Evolutionary conservation across 2,888 invertebrate species (phyloP), one percentile per base, ranked within the genome.

Genomic region (Oegoconia quadripuncta): DNA sequence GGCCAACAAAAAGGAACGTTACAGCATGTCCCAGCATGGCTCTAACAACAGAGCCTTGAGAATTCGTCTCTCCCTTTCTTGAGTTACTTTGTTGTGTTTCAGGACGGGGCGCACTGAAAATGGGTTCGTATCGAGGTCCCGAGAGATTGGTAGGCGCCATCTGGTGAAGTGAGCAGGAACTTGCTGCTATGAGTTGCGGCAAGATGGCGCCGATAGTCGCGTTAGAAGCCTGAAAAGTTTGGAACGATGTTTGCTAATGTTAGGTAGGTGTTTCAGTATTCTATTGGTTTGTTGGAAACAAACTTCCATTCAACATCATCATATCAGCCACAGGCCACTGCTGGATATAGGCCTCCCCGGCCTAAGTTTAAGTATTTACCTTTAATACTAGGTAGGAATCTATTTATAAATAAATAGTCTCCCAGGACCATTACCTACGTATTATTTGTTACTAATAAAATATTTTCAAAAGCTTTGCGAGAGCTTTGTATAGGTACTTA

Each of bases 31-130:
- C 75, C 75, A 58, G 60, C 55, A 53, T 61, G 50, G 37, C 34
- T 46, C 47, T 50, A 67, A 71, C 59, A 62, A 59, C 47, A 55
- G 80, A 81, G 75, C 78, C 82, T 82, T 82, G 84, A 86, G 86
- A 87, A 79, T 78, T 82, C 55, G 51, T 76, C 82, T 77, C 70
- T 87, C 86, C 76, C 84, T 84, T 82, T 86, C 87, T 83, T 63
- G 68, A 71, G 67, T 46, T 44, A 44, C 41, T 56, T 46, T 44
- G 73, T 66, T 67, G 59, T 63, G 50, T 75, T 86, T 81, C 72
- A 80, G 82, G 86, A 84, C 83, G 84, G 83, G 73, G 68, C 70
- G 53, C 56, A 65, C 67, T 65, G 74, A 82, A 84, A 71, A 59
- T 37, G 55, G 72, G 77, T 80, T 84, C 55, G 69, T 54, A 44